Conservation (phyloP, 2,888 invertebrate species). For the Leuctra nigra region DNA sequence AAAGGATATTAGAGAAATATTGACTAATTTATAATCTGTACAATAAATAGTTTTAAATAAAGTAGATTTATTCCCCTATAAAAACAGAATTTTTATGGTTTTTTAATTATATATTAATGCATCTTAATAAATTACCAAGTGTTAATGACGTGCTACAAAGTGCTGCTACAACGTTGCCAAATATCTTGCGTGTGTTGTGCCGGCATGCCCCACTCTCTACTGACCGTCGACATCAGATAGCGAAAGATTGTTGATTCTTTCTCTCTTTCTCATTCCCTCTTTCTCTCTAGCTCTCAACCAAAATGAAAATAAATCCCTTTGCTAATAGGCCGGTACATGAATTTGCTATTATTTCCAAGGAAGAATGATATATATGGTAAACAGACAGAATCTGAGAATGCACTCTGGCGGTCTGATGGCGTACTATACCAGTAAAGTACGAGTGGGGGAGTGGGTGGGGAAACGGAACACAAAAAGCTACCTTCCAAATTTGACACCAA, state of each 20-base stretch:
- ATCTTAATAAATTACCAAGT: too few species aligned
- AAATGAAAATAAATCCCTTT: slow-evolving; percentile 50
- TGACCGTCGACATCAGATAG: too few species aligned
- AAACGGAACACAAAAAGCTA: slow-evolving; percentile 27
- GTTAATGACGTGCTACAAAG: too few species aligned
- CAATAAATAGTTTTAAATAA: too few species aligned
- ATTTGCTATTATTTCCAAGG: slow-evolving; percentile 49
- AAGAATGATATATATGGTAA: slow-evolving; percentile 46
- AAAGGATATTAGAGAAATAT: too few species aligned
- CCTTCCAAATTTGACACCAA: slow-evolving; percentile 28
- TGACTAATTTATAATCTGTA: too few species aligned
- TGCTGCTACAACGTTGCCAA: too few species aligned
- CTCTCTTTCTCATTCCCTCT: slow-evolving; percentile 27
- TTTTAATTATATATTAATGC: too few species aligned
- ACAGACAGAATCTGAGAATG: slow-evolving; percentile 44
- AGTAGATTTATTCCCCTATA: too few species aligned
- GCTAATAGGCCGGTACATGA: slow-evolving; percentile 50
- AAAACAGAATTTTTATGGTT: too few species aligned
- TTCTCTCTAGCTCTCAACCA: slow-evolving; percentile 30
- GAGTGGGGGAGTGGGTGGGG: slow-evolving; percentile 14
- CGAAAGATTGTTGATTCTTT: slow-evolving; percentile 35
- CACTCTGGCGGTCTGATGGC: slow-evolving; percentile 35
- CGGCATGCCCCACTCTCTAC: too few species aligned
- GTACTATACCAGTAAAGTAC: slow-evolving; percentile 22
- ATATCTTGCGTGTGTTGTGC: too few species aligned